Percentiles rank a stretch among this genome's conserved stretches.
phyloP scores from a whole-genome alignment of 2,113 vertebrate species.

The Scolopax mira region DNA sequence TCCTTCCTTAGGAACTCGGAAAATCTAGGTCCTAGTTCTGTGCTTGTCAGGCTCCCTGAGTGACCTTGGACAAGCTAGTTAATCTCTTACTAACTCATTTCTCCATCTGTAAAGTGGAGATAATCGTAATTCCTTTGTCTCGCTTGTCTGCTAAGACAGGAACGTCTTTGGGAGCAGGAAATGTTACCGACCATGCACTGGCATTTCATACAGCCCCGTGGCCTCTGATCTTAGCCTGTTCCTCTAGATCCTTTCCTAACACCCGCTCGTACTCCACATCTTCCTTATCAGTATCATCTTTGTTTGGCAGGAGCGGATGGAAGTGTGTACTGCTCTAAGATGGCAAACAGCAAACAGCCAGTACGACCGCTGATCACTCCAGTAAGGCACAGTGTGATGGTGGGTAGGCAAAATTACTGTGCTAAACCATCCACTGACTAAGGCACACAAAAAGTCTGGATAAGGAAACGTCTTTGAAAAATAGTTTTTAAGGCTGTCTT shows the following conservation, averaged over 20 bases:
- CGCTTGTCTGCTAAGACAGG: neutral
- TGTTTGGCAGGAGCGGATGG: neutral
- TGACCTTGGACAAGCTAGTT: conserved; percentile 34
- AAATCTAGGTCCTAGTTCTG: neutral
- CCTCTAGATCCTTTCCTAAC: neutral
- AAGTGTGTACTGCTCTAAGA: neutral
- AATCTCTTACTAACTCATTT: conserved; percentile 9
- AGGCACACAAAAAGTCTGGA: neutral
- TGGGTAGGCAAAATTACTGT: neutral
- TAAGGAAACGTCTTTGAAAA: neutral
- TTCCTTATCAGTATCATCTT: neutral
- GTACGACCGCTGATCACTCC: neutral
- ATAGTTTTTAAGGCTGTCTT: neutral
- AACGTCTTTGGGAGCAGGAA: neutral
- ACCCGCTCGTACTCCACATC: neutral
- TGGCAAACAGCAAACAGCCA: neutral
- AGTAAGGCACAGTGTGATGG: neutral
- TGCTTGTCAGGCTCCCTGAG: neutral
- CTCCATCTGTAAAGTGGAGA: conserved; percentile 3
- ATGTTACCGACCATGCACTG: neutral
- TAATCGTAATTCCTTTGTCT: neutral
- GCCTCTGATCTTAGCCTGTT: neutral
- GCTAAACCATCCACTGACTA: neutral
- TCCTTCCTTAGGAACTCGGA: neutral
- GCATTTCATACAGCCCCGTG: neutral